phyloP scores from a whole-genome alignment of 2,888 invertebrate genomes.

The Tipula lateralis region DNA sequence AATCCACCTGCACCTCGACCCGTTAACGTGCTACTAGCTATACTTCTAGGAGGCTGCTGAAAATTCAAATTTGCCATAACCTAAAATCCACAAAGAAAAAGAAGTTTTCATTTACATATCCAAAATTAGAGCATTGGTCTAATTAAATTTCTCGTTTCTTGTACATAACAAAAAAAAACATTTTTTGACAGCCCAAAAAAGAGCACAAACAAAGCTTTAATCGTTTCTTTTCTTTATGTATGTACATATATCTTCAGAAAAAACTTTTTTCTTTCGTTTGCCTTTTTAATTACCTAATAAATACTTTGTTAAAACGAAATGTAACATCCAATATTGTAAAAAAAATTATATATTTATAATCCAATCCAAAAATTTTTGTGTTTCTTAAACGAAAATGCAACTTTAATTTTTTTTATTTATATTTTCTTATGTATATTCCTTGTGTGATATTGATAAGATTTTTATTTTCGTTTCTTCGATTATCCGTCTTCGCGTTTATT shows the following conservation, averaged over 20 bases:
- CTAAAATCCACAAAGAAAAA: slow-evolving; percentile 44
- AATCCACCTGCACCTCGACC: slow-evolving; percentile 60
- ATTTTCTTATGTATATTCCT: neutral
- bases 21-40: slow-evolving; percentile 71
- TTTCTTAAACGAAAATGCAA: neutral
- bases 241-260: neutral
- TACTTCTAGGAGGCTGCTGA: slow-evolving; percentile 82
- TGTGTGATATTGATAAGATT: neutral
- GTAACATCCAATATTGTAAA: slow-evolving; percentile 29
- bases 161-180: neutral
- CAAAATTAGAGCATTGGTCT: slow-evolving; percentile 3
- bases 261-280: neutral
- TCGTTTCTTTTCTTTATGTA: neutral
- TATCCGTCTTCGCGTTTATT: slow-evolving; percentile 12
- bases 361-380: neutral
- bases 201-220: neutral
- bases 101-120: neutral
- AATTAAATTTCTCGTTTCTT: neutral
- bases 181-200: slow-evolving; percentile 12
- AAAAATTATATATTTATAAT: neutral
- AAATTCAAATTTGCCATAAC: slow-evolving; percentile 93
- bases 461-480: neutral
- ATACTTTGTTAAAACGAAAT: slow-evolving; percentile 20
- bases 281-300: slow-evolving; percentile 27
- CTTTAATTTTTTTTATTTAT: neutral